phyloP scores from a whole-genome alignment of 2,113 vertebrate genomes.

The Gallinago jamesoni region DNA sequence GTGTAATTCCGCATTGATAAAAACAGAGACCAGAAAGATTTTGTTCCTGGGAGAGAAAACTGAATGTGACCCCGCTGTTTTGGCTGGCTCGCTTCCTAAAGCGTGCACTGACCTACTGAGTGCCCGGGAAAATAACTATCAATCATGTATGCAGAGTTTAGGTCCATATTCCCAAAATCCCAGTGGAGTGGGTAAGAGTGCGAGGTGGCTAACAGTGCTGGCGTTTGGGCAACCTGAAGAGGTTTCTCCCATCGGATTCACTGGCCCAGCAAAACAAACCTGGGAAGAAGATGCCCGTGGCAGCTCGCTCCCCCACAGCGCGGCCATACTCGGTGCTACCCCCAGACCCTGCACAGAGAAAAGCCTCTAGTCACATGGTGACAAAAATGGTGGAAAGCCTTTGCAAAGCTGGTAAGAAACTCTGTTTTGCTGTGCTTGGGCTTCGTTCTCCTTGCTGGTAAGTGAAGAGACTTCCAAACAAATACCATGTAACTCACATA shows the following conservation, averaged over 20 bases:
- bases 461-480: neutral
- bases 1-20: neutral
- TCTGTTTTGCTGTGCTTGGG: neutral
- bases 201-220: neutral
- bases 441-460: neutral
- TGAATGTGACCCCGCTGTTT: neutral
- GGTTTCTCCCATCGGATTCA: neutral
- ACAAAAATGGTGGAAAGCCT: neutral
- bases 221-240: neutral
- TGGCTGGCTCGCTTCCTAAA: neutral
- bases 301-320: neutral
- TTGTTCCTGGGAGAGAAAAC: neutral
- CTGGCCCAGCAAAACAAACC: neutral
- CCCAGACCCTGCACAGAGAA: neutral
- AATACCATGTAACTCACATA: fast-evolving
- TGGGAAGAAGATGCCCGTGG: neutral
- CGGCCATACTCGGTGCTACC: neutral
- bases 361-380: neutral
- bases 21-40: neutral
- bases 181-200: neutral
- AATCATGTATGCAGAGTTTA: neutral
- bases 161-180: neutral
- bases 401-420: neutral
- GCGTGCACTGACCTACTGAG: neutral
- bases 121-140: neutral